Conservation (phyloP, 2,888 invertebrate genomes). For the Hyalella azteca region DNA sequence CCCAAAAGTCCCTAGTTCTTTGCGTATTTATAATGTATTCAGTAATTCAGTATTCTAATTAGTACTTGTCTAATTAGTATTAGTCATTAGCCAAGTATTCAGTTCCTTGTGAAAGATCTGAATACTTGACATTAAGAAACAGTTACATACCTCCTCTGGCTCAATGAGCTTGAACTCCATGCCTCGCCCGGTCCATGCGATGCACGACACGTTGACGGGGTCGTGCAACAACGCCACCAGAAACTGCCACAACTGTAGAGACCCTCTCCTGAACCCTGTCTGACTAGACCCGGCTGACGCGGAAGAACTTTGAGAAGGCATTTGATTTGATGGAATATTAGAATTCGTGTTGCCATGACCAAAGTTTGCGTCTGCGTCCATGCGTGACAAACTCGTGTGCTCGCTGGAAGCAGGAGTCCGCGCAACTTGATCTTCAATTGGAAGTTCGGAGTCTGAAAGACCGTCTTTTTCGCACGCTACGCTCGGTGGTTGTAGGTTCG, state of each 20-base stretch:
- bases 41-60: no score
- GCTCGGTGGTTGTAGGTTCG: not conserved
- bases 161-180: slow-evolving; percentile 95
- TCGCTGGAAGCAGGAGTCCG: not conserved
- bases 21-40: no score
- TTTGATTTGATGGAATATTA: not conserved
- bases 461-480: not conserved
- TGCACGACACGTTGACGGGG: slow-evolving; percentile 55
- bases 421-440: not conserved
- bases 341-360: not conserved
- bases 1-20: no score
- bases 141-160: slow-evolving; percentile 78
- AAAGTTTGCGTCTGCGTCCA: not conserved
- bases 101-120: no score
- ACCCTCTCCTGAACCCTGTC: slow-evolving; percentile 72
- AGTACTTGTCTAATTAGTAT: no score
- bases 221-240: slow-evolving; percentile 75
- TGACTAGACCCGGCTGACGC: not conserved
- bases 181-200: slow-evolving; percentile 93
- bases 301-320: not conserved
- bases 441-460: not conserved
- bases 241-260: slow-evolving; percentile 94
- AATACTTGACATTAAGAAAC: not conserved
- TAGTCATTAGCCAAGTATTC: no score
- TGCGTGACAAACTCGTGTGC: not conserved